Evolutionary conservation across 53 echinoderm and acorn worm species (phyloP).

Genomic region (Actinopyga echinites): DNA sequence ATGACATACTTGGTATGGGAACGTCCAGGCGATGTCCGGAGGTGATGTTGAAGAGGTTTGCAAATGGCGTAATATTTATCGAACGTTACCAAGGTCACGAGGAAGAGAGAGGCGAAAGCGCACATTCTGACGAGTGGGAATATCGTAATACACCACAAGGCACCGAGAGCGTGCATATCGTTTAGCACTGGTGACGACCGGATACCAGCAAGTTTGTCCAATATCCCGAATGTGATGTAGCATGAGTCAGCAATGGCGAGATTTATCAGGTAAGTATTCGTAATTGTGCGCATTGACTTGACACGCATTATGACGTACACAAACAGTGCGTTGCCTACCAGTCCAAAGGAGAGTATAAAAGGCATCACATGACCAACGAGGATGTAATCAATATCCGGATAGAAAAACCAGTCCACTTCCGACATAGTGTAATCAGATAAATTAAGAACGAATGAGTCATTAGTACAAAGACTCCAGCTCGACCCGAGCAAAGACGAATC

Average conservation of each 20-base stretch:
- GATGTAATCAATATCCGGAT: neutral
- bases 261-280: constrained; percentile 41
- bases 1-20: constrained; percentile 28
- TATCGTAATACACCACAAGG: constrained; percentile 21
- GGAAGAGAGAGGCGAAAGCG: constrained; percentile 24
- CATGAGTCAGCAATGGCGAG: constrained; percentile 38
- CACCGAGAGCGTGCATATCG: constrained; percentile 17
- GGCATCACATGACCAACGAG: constrained; percentile 33
- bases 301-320: constrained; percentile 8
- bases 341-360: constrained; percentile 16
- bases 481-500: neutral
- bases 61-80: constrained; percentile 49
- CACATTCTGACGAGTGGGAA: constrained; percentile 19
- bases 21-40: neutral
- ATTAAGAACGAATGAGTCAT: neutral
- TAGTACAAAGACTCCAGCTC: neutral
- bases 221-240: neutral
- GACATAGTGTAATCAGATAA: neutral
- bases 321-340: constrained; percentile 35
- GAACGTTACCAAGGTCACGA: constrained; percentile 21
- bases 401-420: constrained; percentile 6
- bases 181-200: neutral
- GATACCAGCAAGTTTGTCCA: constrained; percentile 32
- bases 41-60: constrained; percentile 14
- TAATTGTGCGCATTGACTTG: constrained; percentile 28